Percentiles rank a stretch among this genome's conserved stretches.
phyloP scores from a whole-genome alignment of 1,140 invertebrate species.

The Pantala flavescens region DNA sequence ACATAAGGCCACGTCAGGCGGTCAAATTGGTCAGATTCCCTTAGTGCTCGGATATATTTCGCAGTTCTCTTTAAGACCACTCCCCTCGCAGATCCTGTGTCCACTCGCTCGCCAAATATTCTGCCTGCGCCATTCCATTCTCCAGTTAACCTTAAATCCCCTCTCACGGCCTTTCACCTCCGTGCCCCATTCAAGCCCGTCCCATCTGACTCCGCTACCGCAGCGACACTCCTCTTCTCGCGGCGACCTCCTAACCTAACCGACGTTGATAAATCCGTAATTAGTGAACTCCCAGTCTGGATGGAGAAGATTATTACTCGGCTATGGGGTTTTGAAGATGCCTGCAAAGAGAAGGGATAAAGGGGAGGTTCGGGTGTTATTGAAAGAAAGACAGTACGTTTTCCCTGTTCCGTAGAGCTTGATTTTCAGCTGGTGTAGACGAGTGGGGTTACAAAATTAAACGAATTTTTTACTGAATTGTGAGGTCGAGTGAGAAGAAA shows the following conservation, averaged over 20 bases:
- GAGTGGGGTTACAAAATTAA: too few relatives aligned
- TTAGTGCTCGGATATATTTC: too few relatives aligned
- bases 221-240: background rate
- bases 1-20: too few relatives aligned
- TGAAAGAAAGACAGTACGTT: too few relatives aligned
- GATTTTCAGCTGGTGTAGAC: too few relatives aligned
- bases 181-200: background rate
- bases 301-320: background rate
- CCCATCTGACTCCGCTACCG: background rate
- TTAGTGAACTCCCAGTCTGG: background rate
- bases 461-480: too few relatives aligned
- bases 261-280: slow-evolving; percentile 1
- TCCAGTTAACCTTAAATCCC: background rate
- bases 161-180: background rate
- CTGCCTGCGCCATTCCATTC: background rate
- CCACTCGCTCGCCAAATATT: too few relatives aligned
- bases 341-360: background rate
- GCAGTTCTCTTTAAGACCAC: too few relatives aligned
- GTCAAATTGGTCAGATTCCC: too few relatives aligned
- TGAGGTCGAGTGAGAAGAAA: too few relatives aligned
- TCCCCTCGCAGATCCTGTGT: too few relatives aligned
- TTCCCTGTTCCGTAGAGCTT: too few relatives aligned
- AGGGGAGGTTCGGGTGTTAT: background rate
- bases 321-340: background rate
- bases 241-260: background rate